Conservation (phyloP, 53 echinoderm and acorn worm species). For the Echinarachnius parma region DNA sequence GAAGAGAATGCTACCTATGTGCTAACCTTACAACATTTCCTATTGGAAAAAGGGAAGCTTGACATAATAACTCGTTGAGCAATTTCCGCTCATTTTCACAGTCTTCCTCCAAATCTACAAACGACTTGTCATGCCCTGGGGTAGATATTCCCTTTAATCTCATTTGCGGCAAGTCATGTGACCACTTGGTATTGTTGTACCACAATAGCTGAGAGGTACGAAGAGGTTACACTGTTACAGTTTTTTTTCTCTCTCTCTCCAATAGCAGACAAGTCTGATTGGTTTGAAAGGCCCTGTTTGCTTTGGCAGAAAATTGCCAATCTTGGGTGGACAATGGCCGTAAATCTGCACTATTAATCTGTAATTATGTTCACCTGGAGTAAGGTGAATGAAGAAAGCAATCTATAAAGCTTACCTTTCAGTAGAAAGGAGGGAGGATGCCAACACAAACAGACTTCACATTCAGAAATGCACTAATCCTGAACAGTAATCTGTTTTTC, state of each 20-base stretch:
- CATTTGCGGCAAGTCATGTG: constrained; percentile 4
- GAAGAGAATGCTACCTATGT: too few species aligned
- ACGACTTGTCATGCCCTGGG: constrained; percentile 4
- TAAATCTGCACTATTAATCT: constrained; percentile 5
- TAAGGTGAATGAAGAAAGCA: constrained; percentile 4
- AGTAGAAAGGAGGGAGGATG: constrained; percentile 1
- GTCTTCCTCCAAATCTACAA: constrained; percentile 24
- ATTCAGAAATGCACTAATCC: constrained; percentile 21
- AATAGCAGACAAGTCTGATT: background rate
- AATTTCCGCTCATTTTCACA: constrained; percentile 32
- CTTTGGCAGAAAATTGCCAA: constrained; percentile 19
- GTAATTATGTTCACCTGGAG: constrained; percentile 17
- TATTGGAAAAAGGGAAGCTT: too few species aligned
- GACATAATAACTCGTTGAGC: too few species aligned
- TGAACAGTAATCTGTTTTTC: constrained; percentile 2
- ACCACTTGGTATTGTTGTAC: constrained; percentile 16
- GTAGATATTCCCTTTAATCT: background rate
- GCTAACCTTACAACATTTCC: too few species aligned
- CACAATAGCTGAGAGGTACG: background rate
- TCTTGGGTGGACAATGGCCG: constrained; percentile 9
- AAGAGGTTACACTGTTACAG: too few species aligned
- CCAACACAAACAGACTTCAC: background rate
- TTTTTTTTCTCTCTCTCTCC: too few species aligned
- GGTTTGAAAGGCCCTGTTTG: constrained; percentile 12
- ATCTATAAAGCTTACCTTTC: background rate